Evolutionary conservation across 1,140 invertebrate genomes (phyloP).

Genomic region (Ceratina japonica): DNA sequence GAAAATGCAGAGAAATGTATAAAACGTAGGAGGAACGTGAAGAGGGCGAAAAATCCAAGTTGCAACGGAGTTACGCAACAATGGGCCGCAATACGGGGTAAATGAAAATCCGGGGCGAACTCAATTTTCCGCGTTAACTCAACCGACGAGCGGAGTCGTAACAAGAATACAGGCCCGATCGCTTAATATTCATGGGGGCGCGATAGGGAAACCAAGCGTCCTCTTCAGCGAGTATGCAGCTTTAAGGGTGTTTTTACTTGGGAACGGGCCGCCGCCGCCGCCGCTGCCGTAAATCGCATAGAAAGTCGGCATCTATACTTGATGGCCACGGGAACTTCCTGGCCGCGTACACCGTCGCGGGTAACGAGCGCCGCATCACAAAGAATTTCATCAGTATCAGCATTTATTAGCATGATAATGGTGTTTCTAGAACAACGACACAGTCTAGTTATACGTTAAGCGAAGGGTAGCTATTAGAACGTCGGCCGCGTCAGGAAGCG

Average conservation of each 20-base stretch:
- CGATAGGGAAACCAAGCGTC: slow-evolving; percentile 34
- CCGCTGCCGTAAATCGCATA: slow-evolving; percentile 29
- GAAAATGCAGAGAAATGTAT: neutral
- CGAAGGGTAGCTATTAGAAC: slow-evolving; percentile 20
- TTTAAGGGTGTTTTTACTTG: slow-evolving; percentile 56
- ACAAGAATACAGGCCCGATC: slow-evolving; percentile 56
- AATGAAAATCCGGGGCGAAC: slow-evolving; percentile 29
- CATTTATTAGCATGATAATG: slow-evolving; percentile 37
- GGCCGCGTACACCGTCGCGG: neutral
- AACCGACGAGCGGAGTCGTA: slow-evolving; percentile 44
- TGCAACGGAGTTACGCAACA: neutral
- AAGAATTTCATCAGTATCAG: slow-evolving; percentile 37
- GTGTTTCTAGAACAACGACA: slow-evolving; percentile 12
- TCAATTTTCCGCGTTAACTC: slow-evolving; percentile 56
- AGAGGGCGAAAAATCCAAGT: neutral
- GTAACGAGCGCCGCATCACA: slow-evolving; percentile 11
- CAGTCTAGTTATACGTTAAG: neutral
- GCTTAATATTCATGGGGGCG: slow-evolving; percentile 65
- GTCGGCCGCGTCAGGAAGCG: neutral
- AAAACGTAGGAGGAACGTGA: neutral
- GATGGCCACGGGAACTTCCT: slow-evolving; percentile 12
- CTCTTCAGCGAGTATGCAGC: slow-evolving; percentile 32
- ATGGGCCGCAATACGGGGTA: neutral
- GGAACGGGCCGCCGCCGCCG: slow-evolving; percentile 26
- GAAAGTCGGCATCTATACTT: slow-evolving; percentile 7